These are phyloP conservation scores for Cephus nigrinus DNA, from an alignment of 2,888 invertebrate species.

Conservation along the genomic window DNA sequence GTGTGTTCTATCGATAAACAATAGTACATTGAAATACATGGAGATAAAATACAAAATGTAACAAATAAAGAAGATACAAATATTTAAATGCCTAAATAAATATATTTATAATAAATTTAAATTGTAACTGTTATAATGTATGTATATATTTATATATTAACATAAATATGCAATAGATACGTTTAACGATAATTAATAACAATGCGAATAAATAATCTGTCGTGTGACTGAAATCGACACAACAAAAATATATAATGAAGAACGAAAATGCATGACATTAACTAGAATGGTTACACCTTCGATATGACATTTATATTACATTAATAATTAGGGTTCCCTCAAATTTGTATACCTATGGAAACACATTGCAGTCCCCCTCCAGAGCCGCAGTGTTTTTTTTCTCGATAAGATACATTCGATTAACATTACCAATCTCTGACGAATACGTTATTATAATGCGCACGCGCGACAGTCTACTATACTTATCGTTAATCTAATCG, in stretches of 20 bases:
- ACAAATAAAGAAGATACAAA: slow-evolving; percentile 2
- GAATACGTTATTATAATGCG: not conserved
- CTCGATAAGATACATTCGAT: not conserved
- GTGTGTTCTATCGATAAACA: not conserved
- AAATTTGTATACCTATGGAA: not conserved
- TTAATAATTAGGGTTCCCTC: not conserved
- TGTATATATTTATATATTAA: not conserved
- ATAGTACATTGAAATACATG: not conserved
- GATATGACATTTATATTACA: not conserved
- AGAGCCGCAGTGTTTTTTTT: slow-evolving; percentile 26
- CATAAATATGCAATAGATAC: not conserved
- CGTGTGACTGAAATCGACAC: not conserved
- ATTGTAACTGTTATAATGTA: not conserved
- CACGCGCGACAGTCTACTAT: not conserved
- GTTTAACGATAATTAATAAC: not conserved
- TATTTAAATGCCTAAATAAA: slow-evolving; percentile 1
- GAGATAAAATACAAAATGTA: slow-evolving; percentile 7
- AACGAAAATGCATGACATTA: not conserved
- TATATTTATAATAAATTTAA: not conserved
- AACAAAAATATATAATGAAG: not conserved
- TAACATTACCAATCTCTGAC: not conserved
- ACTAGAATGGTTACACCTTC: not conserved
- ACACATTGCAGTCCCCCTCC: slow-evolving; percentile 15
- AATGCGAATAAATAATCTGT: not conserved
- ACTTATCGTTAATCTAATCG: slow-evolving; percentile 2